Conservation (phyloP, 2,113 vertebrate genomes). For the Callocephalon fimbriatum region DNA sequence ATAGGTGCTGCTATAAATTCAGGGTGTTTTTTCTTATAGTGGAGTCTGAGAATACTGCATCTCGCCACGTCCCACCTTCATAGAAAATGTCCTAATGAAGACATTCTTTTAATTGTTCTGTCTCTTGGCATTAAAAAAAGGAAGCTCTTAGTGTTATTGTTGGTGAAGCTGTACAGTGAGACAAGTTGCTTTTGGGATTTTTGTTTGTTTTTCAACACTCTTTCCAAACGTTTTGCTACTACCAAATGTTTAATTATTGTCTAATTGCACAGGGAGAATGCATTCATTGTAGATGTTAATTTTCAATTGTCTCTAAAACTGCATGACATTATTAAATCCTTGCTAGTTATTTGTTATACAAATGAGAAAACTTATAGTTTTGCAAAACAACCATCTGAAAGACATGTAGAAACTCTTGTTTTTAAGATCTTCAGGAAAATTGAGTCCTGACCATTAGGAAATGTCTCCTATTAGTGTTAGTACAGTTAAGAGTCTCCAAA, state of each 20-base stretch:
- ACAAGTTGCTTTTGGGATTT: background rate
- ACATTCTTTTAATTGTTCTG: background rate
- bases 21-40: background rate
- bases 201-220: background rate
- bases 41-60: background rate
- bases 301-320: background rate
- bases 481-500: background rate
- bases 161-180: background rate
- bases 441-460: background rate
- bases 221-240: background rate
- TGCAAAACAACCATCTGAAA: background rate
- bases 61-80: fast-evolving
- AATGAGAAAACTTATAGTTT: background rate
- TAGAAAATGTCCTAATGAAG: background rate
- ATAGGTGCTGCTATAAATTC: background rate
- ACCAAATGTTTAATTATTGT: conserved; percentile 10
- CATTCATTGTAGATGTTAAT: conserved; percentile 36
- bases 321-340: background rate
- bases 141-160: background rate
- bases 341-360: background rate
- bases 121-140: background rate
- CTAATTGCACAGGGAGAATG: background rate
- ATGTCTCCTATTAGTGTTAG: background rate
- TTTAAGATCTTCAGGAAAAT: background rate
- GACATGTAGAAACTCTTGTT: background rate